These are phyloP conservation scores for Protaetia brevitarsis DNA, from an alignment of 1,140 invertebrate species.

Conservation along the genomic window DNA sequence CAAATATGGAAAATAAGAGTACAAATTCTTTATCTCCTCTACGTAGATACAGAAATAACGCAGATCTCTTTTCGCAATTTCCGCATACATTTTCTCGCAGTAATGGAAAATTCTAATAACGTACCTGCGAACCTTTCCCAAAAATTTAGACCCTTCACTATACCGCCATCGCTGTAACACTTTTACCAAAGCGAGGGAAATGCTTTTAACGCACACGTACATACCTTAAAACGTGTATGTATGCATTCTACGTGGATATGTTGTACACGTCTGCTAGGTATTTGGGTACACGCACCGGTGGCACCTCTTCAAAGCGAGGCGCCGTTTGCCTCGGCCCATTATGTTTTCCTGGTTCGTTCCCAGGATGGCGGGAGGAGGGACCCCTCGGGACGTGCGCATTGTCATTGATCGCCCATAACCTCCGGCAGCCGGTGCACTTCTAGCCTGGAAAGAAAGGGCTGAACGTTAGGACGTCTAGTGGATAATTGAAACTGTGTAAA, in stretches of 20 bases:
- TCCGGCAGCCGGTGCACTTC: not conserved
- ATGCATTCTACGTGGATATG: no score
- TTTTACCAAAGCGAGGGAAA: not conserved
- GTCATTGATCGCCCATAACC: conserved; percentile 21
- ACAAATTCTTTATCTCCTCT: no score
- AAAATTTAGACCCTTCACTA: not conserved
- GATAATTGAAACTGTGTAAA: not conserved
- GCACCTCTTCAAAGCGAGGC: not conserved
- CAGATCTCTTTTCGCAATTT: not conserved
- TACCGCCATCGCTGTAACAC: not conserved
- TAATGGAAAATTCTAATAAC: conserved; percentile 12
- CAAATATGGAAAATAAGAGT: no score
- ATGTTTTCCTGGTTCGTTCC: conserved; percentile 8
- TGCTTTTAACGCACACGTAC: conserved; percentile 7
- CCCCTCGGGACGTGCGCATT: not conserved
- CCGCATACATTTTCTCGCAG: not conserved
- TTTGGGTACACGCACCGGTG: not conserved
- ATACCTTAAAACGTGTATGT: no score
- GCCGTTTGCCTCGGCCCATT: not conserved
- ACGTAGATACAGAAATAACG: no score
- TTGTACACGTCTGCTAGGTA: no score
- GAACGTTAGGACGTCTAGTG: not conserved
- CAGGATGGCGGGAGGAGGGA: not conserved
- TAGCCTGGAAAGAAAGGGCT: not conserved
- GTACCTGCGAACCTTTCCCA: not conserved